Conservation (phyloP, 2,888 invertebrate genomes). For the Mycalesis mineus region DNA sequence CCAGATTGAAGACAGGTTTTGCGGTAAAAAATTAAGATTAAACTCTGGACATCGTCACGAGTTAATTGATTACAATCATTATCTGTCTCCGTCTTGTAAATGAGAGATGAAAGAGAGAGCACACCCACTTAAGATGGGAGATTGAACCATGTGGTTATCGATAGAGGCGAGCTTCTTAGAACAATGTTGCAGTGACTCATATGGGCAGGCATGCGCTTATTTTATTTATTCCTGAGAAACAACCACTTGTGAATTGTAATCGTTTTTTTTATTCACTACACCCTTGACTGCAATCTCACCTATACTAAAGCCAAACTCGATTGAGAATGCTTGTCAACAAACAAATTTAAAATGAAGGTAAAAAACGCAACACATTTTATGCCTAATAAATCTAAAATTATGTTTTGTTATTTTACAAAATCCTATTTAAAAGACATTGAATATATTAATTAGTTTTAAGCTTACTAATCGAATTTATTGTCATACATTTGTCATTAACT, state of each 20-base stretch:
- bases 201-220: constrained; percentile 12
- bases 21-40: constrained; percentile 18
- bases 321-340: no score
- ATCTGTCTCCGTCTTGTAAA: constrained; percentile 17
- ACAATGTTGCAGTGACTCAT: constrained; percentile 24
- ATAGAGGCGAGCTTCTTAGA: constrained; percentile 19
- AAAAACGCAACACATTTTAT: no score
- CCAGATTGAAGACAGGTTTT: constrained; percentile 19
- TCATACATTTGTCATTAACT: no score
- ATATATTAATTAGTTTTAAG: no score
- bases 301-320: no score
- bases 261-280: no score
- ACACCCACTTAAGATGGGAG: constrained; percentile 18
- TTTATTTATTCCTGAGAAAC: constrained; percentile 4
- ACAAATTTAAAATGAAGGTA: no score
- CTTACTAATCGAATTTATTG: no score
- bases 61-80: constrained; percentile 24
- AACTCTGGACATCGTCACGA: constrained; percentile 20
- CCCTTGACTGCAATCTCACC: no score
- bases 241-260: not conserved
- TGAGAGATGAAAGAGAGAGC: constrained; percentile 16
- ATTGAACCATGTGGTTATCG: constrained; percentile 25
- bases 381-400: no score
- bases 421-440: no score
- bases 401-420: no score